Conservation (phyloP, 2,797 vertebrate genomes). For the Mormyrus proboscirostris region DNA sequence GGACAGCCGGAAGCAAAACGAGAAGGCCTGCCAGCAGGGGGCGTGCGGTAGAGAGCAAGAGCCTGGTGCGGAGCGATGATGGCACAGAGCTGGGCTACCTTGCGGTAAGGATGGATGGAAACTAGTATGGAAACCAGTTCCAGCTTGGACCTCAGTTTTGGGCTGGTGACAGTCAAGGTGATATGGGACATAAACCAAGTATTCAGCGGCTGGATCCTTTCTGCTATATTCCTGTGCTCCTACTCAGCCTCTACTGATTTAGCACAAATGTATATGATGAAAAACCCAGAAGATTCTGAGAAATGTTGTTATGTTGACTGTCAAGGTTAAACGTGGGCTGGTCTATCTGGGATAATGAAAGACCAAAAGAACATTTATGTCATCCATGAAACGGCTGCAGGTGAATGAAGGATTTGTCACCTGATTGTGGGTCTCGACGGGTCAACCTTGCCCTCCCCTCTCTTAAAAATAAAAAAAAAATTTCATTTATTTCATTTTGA, state of each 20-base stretch:
- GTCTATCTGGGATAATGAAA: neutral
- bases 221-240: neutral
- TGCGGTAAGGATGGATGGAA: neutral
- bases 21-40: neutral
- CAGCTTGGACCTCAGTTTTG: neutral
- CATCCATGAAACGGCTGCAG: neutral
- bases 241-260: neutral
- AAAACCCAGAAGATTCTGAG: neutral
- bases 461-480: neutral
- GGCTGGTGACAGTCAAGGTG: neutral
- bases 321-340: neutral
- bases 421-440: neutral
- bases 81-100: neutral
- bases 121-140: neutral
- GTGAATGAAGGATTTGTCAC: neutral
- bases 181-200: neutral
- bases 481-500: neutral
- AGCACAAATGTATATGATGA: neutral
- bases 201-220: neutral
- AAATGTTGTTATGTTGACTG: neutral
- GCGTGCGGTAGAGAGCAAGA: neutral
- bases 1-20: constrained; percentile 34
- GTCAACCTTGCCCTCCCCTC: neutral
- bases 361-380: neutral
- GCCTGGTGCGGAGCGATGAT: neutral